These are phyloP conservation scores for Stomorhina lunata DNA, from an alignment of 2,888 invertebrate genomes.

Conservation along the genomic window DNA sequence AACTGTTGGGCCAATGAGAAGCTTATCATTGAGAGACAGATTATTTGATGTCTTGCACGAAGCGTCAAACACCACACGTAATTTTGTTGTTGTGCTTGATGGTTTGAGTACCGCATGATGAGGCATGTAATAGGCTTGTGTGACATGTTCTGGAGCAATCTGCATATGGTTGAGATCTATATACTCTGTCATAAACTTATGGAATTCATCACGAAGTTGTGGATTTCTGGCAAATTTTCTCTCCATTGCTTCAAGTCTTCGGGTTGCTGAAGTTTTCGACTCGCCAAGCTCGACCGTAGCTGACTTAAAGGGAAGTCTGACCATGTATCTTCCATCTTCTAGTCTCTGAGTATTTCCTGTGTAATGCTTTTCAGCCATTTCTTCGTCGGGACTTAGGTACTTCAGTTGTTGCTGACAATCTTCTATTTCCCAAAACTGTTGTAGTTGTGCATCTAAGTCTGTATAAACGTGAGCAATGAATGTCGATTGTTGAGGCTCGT, in stretches of 20 bases:
- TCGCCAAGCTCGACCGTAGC: constrained; percentile 28
- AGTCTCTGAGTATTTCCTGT: background rate
- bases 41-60: constrained; percentile 49
- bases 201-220: constrained; percentile 21
- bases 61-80: constrained; percentile 56
- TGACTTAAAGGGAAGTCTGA: constrained; percentile 39
- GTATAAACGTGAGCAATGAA: constrained; percentile 22
- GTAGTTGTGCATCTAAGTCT: constrained; percentile 35
- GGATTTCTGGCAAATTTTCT: constrained; percentile 15
- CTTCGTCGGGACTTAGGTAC: constrained; percentile 49
- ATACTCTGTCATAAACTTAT: constrained; percentile 45
- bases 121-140: constrained; percentile 37
- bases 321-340: constrained; percentile 37
- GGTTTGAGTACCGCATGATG: constrained; percentile 58
- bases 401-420: constrained; percentile 17
- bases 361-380: constrained; percentile 53
- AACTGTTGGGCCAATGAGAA: constrained; percentile 50
- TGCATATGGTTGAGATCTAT: constrained; percentile 44
- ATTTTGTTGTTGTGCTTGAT: constrained; percentile 51
- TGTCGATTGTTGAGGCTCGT: background rate
- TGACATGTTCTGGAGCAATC: background rate
- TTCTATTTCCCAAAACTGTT: constrained; percentile 57
- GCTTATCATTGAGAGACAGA: constrained; percentile 50
- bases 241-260: constrained; percentile 44
- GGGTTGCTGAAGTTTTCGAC: constrained; percentile 10